These are phyloP conservation scores for Paramacrobiotus metropolitanus DNA, from an alignment of 1,140 invertebrate species.

Conservation along the genomic window DNA sequence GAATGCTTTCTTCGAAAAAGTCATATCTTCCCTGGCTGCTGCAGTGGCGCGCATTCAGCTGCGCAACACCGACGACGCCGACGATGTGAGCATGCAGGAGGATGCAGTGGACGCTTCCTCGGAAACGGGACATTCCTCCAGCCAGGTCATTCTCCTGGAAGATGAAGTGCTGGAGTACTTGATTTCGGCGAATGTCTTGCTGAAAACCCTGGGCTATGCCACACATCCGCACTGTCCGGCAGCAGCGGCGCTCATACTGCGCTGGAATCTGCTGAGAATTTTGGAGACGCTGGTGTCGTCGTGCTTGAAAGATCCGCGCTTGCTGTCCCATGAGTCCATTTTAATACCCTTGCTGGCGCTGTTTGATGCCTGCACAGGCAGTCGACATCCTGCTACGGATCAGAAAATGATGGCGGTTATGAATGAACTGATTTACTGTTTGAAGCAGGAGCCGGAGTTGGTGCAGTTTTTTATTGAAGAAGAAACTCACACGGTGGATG, in stretches of 20 bases:
- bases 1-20: not conserved
- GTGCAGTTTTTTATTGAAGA: not conserved
- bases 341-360: not conserved
- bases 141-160: slow-evolving; percentile 1
- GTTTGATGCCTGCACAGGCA: not conserved
- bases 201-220: not conserved
- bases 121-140: not conserved
- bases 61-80: too few species aligned
- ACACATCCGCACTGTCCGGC: not conserved
- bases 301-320: not conserved
- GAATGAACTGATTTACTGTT: not conserved
- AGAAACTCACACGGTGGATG: not conserved
- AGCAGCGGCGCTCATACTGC: not conserved
- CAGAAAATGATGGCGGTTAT: slow-evolving; percentile 2
- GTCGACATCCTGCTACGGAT: not conserved
- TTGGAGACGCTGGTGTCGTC: not conserved
- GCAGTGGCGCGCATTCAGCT: slow-evolving; percentile 1
- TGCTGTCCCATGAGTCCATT: not conserved
- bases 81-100: too few species aligned
- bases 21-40: slow-evolving; percentile 2
- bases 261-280: not conserved
- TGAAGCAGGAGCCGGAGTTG: not conserved
- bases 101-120: too few species aligned
- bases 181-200: not conserved
- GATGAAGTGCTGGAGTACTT: not conserved